phyloP scores from a whole-genome alignment of 2,797 vertebrate species.

The Tenualosa ilisha region DNA sequence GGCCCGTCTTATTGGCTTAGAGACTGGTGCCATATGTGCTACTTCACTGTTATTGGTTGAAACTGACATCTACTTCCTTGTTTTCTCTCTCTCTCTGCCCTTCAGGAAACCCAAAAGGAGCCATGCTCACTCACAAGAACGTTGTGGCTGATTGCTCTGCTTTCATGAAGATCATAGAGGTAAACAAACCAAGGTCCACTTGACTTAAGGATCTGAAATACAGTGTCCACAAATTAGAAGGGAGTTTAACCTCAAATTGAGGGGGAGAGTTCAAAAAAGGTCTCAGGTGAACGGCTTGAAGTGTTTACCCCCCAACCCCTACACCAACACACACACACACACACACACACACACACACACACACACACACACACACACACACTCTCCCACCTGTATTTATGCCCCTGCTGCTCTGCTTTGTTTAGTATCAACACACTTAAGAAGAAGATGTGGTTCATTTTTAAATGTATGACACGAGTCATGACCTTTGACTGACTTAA shows the following conservation, averaged over 20 bases:
- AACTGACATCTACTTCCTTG: not conserved
- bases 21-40: slow-evolving; percentile 8
- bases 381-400: not conserved
- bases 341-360: too few relatives aligned
- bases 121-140: slow-evolving; percentile 85
- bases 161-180: slow-evolving; percentile 84
- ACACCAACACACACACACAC: too few relatives aligned
- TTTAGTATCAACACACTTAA: slow-evolving; percentile 14
- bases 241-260: not conserved
- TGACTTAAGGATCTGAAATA: not conserved
- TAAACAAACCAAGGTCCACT: slow-evolving; percentile 50
- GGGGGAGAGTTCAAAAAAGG: not conserved
- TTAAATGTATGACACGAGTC: not conserved
- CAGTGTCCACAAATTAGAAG: not conserved
- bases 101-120: slow-evolving; percentile 83
- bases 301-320: not conserved
- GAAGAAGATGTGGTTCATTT: not conserved
- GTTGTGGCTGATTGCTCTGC: slow-evolving; percentile 83
- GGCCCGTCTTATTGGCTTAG: not conserved
- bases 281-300: not conserved
- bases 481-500: not conserved
- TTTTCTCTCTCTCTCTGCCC: slow-evolving; percentile 34
- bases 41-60: not conserved
- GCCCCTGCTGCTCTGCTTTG: not conserved
- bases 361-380: too few relatives aligned